A percentile compares a stretch with the other conserved stretches of the same genome.
Conservation (phyloP, 2,797 vertebrate genomes). For the Chelon labrosus region DNA sequence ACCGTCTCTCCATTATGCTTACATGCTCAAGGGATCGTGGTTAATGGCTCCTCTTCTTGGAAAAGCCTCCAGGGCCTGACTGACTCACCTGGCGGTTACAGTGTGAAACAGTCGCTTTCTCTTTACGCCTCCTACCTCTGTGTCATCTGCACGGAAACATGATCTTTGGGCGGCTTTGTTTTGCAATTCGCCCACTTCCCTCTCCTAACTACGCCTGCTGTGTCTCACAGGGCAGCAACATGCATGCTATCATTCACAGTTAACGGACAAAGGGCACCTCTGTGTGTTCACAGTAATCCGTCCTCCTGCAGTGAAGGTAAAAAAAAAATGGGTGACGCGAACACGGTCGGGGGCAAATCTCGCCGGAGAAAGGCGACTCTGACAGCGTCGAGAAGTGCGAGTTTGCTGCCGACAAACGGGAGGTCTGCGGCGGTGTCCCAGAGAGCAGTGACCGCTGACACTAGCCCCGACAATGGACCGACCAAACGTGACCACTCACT, state of each 20-base stretch:
- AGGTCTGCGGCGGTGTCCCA: slow-evolving; percentile 20
- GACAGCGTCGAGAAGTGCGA: slow-evolving; percentile 2
- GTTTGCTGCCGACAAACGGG: slow-evolving; percentile 41
- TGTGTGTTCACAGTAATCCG: rapidly evolving
- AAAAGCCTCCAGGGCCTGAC: neutral
- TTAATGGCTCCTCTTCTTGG: neutral
- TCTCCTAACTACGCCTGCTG: slow-evolving; percentile 14
- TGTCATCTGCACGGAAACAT: slow-evolving; percentile 32
- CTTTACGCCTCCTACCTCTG: slow-evolving; percentile 33
- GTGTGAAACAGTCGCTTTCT: neutral
- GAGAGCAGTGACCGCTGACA: slow-evolving; percentile 9
- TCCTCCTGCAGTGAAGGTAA: neutral
- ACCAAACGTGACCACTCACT: slow-evolving; percentile 20
- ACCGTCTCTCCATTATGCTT: too few species aligned
- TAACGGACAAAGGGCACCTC: neutral
- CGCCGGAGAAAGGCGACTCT: slow-evolving; percentile 66
- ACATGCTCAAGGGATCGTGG: neutral
- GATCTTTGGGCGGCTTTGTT: slow-evolving; percentile 45
- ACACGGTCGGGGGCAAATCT: slow-evolving; percentile 9
- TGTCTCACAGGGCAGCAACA: slow-evolving; percentile 16
- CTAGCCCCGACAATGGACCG: neutral
- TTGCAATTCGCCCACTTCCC: neutral
- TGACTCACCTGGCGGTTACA: slow-evolving; percentile 26
- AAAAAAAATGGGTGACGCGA: slow-evolving; percentile 57
- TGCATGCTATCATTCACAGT: slow-evolving; percentile 11